Percentiles rank a stretch among this genome's conserved stretches.
Conservation (phyloP, 2,888 invertebrate genomes). For the Chirona hameri region DNA sequence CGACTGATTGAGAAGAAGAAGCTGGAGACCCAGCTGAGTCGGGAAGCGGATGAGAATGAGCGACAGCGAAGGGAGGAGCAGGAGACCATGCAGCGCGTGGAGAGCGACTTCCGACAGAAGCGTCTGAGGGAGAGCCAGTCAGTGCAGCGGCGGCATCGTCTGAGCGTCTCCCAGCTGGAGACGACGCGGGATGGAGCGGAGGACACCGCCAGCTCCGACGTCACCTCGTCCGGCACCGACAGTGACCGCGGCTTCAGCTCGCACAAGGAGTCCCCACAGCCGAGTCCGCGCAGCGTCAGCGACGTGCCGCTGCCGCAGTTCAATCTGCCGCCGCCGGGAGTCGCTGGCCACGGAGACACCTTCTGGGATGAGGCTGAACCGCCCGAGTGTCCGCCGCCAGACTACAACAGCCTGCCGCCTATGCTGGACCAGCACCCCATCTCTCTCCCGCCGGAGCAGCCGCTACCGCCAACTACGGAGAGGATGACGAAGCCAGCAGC, state of each 20-base stretch:
- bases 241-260: conserved; percentile 12
- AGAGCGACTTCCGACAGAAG: conserved; percentile 78
- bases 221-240: not conserved
- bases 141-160: conserved; percentile 31
- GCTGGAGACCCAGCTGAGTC: conserved; percentile 37
- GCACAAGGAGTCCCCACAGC: conserved; percentile 1
- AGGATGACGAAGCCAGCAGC: too few species aligned
- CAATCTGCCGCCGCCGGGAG: not conserved
- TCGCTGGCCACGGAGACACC: not conserved
- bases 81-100: conserved; percentile 37
- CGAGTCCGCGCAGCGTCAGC: not conserved
- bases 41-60: conserved; percentile 39
- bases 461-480: not conserved
- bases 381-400: conserved; percentile 7
- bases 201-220: not conserved
- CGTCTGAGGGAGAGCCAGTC: conserved; percentile 57
- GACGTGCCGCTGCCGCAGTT: not conserved
- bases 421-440: conserved; percentile 1
- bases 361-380: not conserved
- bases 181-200: not conserved
- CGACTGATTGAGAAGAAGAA: conserved; percentile 39
- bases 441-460: too few species aligned
- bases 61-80: conserved; percentile 31
- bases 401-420: conserved; percentile 25
- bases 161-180: not conserved